Conservation (phyloP, 2,797 vertebrate genomes). For the Enteromius anoplus region DNA sequence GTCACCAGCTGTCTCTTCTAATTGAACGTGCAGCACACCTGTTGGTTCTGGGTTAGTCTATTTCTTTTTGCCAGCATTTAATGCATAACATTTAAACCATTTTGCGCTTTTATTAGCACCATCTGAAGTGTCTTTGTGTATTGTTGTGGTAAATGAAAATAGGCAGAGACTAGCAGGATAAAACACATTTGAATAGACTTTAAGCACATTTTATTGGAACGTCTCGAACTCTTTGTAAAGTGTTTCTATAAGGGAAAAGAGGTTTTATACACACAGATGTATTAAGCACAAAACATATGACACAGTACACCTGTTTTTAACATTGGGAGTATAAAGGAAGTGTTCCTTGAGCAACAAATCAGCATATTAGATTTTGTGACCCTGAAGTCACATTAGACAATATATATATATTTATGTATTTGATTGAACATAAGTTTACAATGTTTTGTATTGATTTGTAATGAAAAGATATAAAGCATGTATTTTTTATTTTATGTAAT, state of each 20-base stretch:
- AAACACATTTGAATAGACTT: conserved; percentile 15
- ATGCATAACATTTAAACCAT: conserved; percentile 21
- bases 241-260: background rate
- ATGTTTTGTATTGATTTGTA: background rate
- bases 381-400: background rate
- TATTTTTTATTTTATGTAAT: background rate
- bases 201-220: background rate
- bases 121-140: background rate
- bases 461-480: background rate
- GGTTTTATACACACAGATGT: background rate
- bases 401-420: background rate
- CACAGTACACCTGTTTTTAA: background rate
- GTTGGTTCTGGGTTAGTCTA: background rate
- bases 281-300: background rate
- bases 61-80: conserved; percentile 4
- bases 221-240: background rate
- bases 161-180: background rate
- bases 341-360: background rate
- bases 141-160: conserved; percentile 26
- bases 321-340: background rate
- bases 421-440: background rate
- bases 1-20: conserved; percentile 29
- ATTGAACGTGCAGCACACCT: conserved; percentile 22
- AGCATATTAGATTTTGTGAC: background rate
- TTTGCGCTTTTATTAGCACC: background rate